Base-by-base conservation (phyloP, 1,140 invertebrate species). In the Magallana angulata region DNA sequence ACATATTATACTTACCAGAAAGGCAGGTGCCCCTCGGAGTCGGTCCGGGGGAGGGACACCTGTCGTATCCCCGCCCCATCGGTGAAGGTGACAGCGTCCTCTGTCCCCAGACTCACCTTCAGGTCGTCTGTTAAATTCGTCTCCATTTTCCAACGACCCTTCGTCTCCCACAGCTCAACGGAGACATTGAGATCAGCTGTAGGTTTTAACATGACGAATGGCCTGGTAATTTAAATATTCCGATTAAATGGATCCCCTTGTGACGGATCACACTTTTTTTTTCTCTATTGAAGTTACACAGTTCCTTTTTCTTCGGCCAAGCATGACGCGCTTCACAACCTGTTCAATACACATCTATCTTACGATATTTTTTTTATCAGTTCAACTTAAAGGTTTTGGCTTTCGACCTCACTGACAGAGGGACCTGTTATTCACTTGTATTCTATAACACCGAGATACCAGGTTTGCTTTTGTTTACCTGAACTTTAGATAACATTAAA, bases 151-250 rank as follows among this genome's bases (percentile, higher is more conserved):
- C 68, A 76, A 30, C 24, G 18, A 30, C 36, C 68, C 9, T 30
- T 30, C 68, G 8, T 30, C 68, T 30, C 24, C 68, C 24, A 76
- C 68, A 30, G 24, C 36, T 76, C 68, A 76, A 30, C 2, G 24
- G 8, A 76, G 18, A 36, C 24, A 76, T 30, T 76, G 7, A 11
- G 24, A 76, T 76, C 30, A 30, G 24, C 68, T 76, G 68, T 76
- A 76, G 68, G 24, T 24, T 76, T 68, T 30, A 76, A 30, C 68
- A 76, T 76, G 24, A 76, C 68, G 68, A 30, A 12, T 24, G 14
- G 68, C 9, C 24, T 76, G 68, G 68, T 76, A 76, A 76, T 76
- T 76, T 76, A 76, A 76, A 76, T 76, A 76, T 24, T 76, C 68
- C 68, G 18, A 71, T 71, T 71, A 76, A 76, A 30, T n/a, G 16